Percentiles rank a stretch among this genome's conserved stretches.
These are phyloP conservation scores for Lasioglossum lativentre DNA, from an alignment of 2,888 invertebrate species.

Conservation along the genomic window DNA sequence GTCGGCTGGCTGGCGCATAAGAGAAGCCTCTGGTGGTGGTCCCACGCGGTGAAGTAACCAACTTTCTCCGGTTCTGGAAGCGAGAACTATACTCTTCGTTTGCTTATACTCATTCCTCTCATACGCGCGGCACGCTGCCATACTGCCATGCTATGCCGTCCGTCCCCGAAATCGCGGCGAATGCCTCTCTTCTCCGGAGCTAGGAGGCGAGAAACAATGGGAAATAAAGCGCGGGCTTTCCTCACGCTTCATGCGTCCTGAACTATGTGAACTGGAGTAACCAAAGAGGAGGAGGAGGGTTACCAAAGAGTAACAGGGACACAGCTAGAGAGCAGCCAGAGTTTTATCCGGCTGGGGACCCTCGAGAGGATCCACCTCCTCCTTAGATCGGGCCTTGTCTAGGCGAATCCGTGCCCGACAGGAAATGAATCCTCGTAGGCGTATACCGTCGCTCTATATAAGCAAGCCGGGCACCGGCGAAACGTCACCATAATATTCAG, in stretches of 20 bases:
- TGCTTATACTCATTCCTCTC: constrained; percentile 39
- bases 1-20: constrained; percentile 6
- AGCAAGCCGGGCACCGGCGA: constrained; percentile 66
- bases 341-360: constrained; percentile 21
- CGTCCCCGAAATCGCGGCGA: constrained; percentile 67
- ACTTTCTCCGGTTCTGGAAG: constrained; percentile 76
- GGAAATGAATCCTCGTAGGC: constrained; percentile 71
- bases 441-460: constrained; percentile 76
- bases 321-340: not conserved
- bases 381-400: constrained; percentile 18
- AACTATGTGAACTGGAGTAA: constrained; percentile 75
- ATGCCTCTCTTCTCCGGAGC: constrained; percentile 15
- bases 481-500: constrained; percentile 75
- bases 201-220: constrained; percentile 70
- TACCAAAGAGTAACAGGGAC: not conserved
- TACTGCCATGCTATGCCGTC: too few relatives aligned
- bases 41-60: constrained; percentile 82
- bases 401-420: constrained; percentile 61
- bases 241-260: constrained; percentile 75
- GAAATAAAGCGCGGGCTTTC: constrained; percentile 79
- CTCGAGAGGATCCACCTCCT: constrained; percentile 33
- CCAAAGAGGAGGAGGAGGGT: not conserved
- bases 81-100: not conserved
- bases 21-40: constrained; percentile 66
- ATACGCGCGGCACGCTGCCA: constrained; percentile 36